These are phyloP conservation scores for Coregonus ussuriensis DNA, from an alignment of 2,797 vertebrate species.

Conservation along the genomic window DNA sequence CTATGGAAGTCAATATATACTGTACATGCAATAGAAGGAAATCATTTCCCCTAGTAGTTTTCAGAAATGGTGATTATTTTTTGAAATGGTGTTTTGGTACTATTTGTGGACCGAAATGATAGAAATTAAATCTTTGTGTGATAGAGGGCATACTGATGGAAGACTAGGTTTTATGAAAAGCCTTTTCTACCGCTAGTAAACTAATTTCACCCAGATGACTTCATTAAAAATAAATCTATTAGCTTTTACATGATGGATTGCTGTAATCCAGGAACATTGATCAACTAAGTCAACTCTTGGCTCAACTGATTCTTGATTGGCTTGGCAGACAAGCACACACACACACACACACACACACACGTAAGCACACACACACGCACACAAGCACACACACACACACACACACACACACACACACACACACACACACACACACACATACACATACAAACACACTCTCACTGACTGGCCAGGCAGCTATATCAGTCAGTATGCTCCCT, in stretches of 20 bases:
- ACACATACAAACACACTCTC: slow-evolving; percentile 8
- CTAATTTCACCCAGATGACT: background rate
- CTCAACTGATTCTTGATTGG: background rate
- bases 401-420: slow-evolving; percentile 12
- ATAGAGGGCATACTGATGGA: background rate
- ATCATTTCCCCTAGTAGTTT: background rate
- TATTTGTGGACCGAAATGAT: background rate
- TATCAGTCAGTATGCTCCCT: background rate
- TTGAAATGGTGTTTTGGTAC: background rate
- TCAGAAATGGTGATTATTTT: background rate
- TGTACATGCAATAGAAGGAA: background rate
- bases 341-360: slow-evolving; percentile 11
- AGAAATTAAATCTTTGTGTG: background rate
- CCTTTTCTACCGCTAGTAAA: background rate
- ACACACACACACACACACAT: slow-evolving; percentile 12
- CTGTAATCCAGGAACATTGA: background rate
- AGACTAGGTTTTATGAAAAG: background rate
- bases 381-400: slow-evolving; percentile 5
- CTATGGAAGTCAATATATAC: background rate
- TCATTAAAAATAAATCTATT: background rate
- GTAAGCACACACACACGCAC: background rate
- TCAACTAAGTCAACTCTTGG: background rate
- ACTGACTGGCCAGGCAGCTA: slow-evolving; percentile 8
- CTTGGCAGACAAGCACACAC: background rate
- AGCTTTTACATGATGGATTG: background rate